These are phyloP conservation scores for Syrphus vitripennis DNA, from an alignment of 2,888 invertebrate species.

Conservation along the genomic window DNA sequence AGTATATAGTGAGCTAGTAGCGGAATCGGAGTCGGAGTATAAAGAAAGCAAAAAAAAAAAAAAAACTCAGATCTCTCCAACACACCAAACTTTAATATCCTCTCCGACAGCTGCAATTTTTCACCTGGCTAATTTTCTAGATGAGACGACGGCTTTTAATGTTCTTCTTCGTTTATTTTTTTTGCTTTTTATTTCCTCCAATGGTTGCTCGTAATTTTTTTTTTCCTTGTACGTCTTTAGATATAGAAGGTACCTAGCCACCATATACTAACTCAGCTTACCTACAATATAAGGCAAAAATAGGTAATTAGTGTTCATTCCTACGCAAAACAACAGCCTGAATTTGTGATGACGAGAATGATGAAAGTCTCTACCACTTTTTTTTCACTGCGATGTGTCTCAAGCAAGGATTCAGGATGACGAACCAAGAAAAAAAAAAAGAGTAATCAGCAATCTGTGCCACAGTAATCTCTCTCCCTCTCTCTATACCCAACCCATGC, in stretches of 20 bases:
- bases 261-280: not conserved
- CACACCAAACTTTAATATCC: slow-evolving; percentile 69
- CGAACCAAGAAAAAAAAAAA: not conserved
- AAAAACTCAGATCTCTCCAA: slow-evolving; percentile 15
- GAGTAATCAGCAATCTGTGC: slow-evolving; percentile 66
- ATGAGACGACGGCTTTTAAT: slow-evolving; percentile 68
- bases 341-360: slow-evolving; percentile 15
- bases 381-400: not conserved
- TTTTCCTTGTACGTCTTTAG: not conserved
- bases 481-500: not conserved
- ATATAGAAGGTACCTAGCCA: not conserved
- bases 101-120: slow-evolving; percentile 71
- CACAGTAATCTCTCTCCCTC: slow-evolving; percentile 5
- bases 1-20: not conserved
- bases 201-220: not conserved
- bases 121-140: slow-evolving; percentile 72
- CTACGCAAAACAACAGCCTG: slow-evolving; percentile 59
- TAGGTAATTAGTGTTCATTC: slow-evolving; percentile 68
- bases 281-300: slow-evolving; percentile 42
- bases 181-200: not conserved
- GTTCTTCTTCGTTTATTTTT: slow-evolving; percentile 4
- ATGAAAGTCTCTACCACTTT: not conserved
- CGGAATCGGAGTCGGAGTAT: too few relatives aligned
- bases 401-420: not conserved
- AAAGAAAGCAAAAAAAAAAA: not conserved